Base-by-base conservation (phyloP, 1,140 invertebrate species). In the Galendromus occidentalis region DNA sequence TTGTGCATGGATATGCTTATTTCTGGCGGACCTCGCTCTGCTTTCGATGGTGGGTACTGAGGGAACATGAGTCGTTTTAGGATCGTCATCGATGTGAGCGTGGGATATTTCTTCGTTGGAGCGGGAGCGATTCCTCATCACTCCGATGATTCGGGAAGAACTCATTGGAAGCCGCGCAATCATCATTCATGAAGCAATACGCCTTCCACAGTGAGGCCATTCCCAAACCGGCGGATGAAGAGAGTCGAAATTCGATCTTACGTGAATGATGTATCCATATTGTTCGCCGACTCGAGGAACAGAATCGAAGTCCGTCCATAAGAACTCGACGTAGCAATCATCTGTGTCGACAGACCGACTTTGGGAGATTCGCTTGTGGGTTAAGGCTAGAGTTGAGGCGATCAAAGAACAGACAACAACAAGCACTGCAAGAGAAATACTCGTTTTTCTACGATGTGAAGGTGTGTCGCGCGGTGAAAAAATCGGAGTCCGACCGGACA, bases 1-100 rank as follows among this genome's bases (percentile, higher is more conserved):
- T 59, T 59, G 51, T 59, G 51, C 51, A 59, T 59, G 25, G 51
- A 59, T 17, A 59, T 59, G 12, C n/a, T 59, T 17, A 59, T 2
- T 59, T 59, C 51, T 22, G 51, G 51, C 51, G 51, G 51, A 17
- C 51, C 51, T 14, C 51, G 51, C 14, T 59, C 51, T 14, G 14
- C 51, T 22, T 59, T 59, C 2, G 22, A 25, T 9, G 51, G 51
- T 9, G 51, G 22, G 9, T 59, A 59, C 51, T 59, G 9, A 4
- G 9, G 9, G 33, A 6, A 9, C 33, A 39, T 39, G 9, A 9
- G 9, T 39, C 9, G 9, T 39, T 39, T 9, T 4, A 39, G 4
- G 9, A 39, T 39, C 4, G 4, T 39, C 9, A 39, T 39, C 33
- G 33, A 39, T 39, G 33, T 6, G n/a, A n/a, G n/a, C n/a, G n/a